phyloP scores from a whole-genome alignment of 2,113 vertebrate genomes.

The Lophochroa leadbeateri region DNA sequence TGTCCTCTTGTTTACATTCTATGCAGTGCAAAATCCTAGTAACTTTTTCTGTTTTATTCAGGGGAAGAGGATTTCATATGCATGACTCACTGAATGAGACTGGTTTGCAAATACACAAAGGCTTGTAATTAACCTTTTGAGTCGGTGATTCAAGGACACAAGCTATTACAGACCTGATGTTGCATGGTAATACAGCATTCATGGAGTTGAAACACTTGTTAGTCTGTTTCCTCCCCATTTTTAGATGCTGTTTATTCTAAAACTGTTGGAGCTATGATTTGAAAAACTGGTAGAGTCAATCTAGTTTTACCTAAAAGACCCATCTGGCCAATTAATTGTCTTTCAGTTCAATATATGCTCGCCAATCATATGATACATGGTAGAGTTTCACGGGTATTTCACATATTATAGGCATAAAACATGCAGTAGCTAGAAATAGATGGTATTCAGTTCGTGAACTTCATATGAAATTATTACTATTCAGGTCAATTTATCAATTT shows the following conservation, averaged over 20 bases:
- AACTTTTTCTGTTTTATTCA: background rate
- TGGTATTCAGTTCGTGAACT: background rate
- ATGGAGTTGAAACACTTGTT: background rate
- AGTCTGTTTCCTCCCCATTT: background rate
- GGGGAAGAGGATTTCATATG: background rate
- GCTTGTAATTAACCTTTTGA: background rate
- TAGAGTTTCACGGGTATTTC: background rate
- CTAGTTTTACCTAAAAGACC: background rate
- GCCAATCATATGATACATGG: background rate
- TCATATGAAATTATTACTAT: background rate
- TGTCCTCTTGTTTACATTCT: background rate
- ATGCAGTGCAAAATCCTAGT: background rate
- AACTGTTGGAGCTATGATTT: background rate
- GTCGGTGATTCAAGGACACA: background rate
- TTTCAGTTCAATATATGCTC: background rate
- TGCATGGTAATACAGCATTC: background rate
- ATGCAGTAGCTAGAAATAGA: background rate
- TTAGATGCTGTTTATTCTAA: background rate
- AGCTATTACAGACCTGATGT: background rate
- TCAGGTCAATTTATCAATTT: background rate
- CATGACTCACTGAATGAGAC: background rate
- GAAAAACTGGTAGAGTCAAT: background rate
- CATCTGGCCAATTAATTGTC: background rate
- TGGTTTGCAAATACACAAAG: background rate
- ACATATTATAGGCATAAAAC: background rate